These are phyloP conservation scores for Astreopora myriophthalma DNA, from an alignment of 64 coral and sea anemone genomes.

Conservation along the genomic window DNA sequence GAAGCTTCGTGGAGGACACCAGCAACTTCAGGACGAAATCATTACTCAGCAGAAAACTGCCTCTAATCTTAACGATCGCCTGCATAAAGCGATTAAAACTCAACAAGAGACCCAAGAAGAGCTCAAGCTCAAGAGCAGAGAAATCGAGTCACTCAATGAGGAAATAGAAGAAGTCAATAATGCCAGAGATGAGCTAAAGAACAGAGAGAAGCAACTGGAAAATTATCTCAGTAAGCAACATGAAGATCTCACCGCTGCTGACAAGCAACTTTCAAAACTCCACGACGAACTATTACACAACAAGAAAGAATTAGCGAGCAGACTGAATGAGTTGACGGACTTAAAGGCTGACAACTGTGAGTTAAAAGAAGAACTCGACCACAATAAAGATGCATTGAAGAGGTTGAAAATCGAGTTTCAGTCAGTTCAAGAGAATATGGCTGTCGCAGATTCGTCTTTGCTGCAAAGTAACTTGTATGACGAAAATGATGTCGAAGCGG, in stretches of 20 bases:
- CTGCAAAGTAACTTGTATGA: neutral
- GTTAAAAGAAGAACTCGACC: slow-evolving; percentile 3
- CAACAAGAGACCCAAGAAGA: neutral
- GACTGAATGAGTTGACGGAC: neutral
- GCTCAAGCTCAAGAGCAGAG: neutral
- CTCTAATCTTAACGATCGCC: neutral
- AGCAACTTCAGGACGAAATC: slow-evolving; percentile 32
- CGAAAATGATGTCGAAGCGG: neutral
- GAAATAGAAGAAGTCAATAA: neutral
- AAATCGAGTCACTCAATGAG: neutral
- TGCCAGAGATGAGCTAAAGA: neutral
- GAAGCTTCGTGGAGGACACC: slow-evolving; percentile 32
- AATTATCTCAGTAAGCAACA: neutral
- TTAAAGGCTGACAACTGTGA: neutral
- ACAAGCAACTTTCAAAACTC: neutral
- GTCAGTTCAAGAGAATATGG: slow-evolving; percentile 8
- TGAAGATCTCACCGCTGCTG: neutral
- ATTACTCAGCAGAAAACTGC: slow-evolving; percentile 27
- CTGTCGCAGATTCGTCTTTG: neutral
- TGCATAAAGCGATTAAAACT: neutral
- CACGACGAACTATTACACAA: neutral
- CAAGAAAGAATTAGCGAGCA: slow-evolving; percentile 9
- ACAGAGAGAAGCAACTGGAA: neutral
- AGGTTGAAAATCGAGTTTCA: slow-evolving; percentile 17
- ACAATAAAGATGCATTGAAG: neutral